These are phyloP conservation scores for Vultur gryphus DNA, from an alignment of 2,797 vertebrate species.

Conservation along the genomic window DNA sequence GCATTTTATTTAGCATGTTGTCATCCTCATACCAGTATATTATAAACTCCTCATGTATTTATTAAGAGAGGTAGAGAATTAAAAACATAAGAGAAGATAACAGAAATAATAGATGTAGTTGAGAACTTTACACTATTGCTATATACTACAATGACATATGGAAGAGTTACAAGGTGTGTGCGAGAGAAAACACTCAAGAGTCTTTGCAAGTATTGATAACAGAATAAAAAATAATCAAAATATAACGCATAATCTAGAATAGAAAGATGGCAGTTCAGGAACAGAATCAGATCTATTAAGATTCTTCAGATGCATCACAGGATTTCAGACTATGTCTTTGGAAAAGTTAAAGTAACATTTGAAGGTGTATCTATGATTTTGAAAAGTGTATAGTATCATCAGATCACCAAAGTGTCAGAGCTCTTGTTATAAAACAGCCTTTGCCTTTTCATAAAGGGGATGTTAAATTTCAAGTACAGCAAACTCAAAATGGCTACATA, in stretches of 20 bases:
- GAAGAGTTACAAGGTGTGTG: neutral
- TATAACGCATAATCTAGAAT: neutral
- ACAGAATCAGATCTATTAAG: neutral
- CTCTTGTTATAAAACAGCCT: neutral
- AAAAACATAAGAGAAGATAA: neutral
- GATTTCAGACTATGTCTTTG: neutral
- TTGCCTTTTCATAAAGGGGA: slow-evolving; percentile 7
- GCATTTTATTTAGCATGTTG: neutral
- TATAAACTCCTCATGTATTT: neutral
- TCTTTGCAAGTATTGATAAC: neutral
- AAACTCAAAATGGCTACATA: slow-evolving; percentile 44
- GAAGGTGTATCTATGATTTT: neutral
- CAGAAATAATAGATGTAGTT: neutral
- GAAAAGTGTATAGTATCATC: neutral
- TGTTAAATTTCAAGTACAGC: slow-evolving; percentile 19
- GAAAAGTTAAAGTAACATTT: neutral
- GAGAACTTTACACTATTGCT: neutral
- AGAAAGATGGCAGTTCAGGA: neutral
- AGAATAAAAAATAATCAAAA: neutral
- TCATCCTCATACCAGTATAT: neutral
- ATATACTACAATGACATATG: neutral
- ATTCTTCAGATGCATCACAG: neutral
- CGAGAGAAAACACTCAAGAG: neutral
- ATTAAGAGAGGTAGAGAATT: neutral
- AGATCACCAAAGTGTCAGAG: neutral